Conservation (phyloP, 1,140 invertebrate genomes). For the Sycobia sp. region DNA sequence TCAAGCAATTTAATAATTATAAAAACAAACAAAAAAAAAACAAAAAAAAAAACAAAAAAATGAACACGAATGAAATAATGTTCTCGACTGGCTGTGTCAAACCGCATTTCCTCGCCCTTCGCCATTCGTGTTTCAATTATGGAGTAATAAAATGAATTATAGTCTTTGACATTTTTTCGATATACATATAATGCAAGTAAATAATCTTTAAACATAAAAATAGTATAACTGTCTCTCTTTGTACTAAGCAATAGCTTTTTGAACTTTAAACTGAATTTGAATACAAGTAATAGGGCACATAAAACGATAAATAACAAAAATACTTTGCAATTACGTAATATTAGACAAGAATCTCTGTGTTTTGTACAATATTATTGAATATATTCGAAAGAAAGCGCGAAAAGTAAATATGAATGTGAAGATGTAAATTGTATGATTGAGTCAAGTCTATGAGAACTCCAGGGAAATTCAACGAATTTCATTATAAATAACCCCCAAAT, state of each 20-base stretch:
- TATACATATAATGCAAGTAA: constrained; percentile 50
- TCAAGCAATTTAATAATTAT: constrained; percentile 24
- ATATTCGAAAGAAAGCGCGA: constrained; percentile 40
- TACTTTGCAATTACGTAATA: constrained; percentile 56
- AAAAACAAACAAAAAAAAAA: too few species aligned
- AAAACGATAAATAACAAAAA: constrained; percentile 42
- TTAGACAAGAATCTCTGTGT: constrained; percentile 55
- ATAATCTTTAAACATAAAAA: constrained; percentile 37
- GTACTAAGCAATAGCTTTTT: constrained; percentile 60
- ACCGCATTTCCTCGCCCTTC: constrained; percentile 40
- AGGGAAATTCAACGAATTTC: constrained; percentile 23
- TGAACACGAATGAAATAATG: constrained; percentile 13
- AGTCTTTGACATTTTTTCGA: constrained; percentile 51
- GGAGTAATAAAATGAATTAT: constrained; percentile 42
- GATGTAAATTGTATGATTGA: constrained; percentile 22
- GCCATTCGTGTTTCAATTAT: constrained; percentile 45
- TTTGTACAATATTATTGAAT: constrained; percentile 50
- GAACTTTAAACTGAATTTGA: constrained; percentile 30
- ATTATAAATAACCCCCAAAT: too few species aligned
- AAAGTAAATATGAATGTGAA: constrained; percentile 16
- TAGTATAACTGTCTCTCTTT: constrained; percentile 59
- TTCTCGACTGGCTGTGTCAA: constrained; percentile 34
- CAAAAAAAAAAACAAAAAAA: too few species aligned
- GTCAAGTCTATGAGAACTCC: constrained; percentile 21
- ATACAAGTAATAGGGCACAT: constrained; percentile 27